These are phyloP conservation scores for Gobio gobio DNA, from an alignment of 2,113 vertebrate genomes.

Conservation along the genomic window DNA sequence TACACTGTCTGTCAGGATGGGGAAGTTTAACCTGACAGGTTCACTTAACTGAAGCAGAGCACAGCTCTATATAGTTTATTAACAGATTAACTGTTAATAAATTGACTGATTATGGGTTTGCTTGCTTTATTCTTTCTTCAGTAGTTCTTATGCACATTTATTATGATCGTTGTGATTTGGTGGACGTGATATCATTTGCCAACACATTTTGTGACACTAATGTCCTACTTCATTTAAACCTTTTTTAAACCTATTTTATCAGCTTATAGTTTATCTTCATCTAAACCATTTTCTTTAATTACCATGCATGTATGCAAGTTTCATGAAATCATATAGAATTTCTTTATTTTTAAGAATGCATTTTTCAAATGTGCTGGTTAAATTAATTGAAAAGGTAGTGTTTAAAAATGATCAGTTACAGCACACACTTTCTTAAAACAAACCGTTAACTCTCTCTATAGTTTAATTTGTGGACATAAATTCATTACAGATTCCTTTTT, in stretches of 20 bases:
- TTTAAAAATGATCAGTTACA: background rate
- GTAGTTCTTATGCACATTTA: background rate
- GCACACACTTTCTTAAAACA: background rate
- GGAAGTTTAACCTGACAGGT: constrained; percentile 1
- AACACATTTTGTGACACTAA: background rate
- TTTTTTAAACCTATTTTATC: background rate
- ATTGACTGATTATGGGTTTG: background rate
- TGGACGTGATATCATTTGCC: background rate
- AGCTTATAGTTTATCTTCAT: background rate
- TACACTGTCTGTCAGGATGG: background rate
- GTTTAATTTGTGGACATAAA: background rate
- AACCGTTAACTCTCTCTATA: too few species aligned
- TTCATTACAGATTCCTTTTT: background rate
- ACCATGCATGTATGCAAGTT: background rate
- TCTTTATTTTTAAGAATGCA: background rate
- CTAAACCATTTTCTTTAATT: background rate
- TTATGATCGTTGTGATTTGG: background rate
- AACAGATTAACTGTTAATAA: background rate
- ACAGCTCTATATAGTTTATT: background rate
- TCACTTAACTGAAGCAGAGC: background rate
- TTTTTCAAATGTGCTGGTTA: background rate
- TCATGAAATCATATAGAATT: background rate
- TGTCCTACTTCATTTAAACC: background rate
- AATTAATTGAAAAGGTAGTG: background rate
- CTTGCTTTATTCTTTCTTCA: background rate